Evolutionary conservation across 2,113 vertebrate genomes (phyloP).

Genomic region (Manacus vitellinus): DNA sequence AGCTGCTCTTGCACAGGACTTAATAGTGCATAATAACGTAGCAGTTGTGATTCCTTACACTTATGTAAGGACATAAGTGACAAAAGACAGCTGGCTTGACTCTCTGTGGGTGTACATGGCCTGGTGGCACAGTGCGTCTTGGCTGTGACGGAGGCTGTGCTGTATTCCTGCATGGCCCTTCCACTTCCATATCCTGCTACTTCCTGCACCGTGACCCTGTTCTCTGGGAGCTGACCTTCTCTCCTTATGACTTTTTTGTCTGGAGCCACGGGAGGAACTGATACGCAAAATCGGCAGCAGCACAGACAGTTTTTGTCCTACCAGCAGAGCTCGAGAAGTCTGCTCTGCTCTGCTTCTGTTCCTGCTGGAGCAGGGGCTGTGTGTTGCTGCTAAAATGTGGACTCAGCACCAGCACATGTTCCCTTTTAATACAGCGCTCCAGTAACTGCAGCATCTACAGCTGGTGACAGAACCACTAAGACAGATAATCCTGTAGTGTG

Average conservation of each 20-base stretch:
- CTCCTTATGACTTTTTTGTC: not conserved
- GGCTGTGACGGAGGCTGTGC: accelerated
- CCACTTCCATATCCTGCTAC: not conserved
- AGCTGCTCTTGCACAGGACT: not conserved
- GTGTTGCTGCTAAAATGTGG: accelerated
- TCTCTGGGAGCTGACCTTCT: not conserved
- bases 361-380: not conserved
- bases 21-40: not conserved
- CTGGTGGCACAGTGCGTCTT: accelerated
- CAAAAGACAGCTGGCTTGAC: not conserved
- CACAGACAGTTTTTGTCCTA: not conserved
- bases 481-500: not conserved
- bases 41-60: not conserved
- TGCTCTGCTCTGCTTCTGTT: not conserved
- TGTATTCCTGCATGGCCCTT: not conserved
- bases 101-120: accelerated
- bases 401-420: accelerated
- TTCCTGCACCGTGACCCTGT: not conserved
- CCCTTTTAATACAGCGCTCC: accelerated
- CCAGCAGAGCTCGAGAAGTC: not conserved
- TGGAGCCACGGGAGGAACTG: not conserved
- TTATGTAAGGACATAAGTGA: not conserved
- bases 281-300: not conserved
- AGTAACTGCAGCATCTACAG: not conserved
- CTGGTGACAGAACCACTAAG: not conserved